Conservation (phyloP, 2,888 invertebrate species). For the Plusia festucae region DNA sequence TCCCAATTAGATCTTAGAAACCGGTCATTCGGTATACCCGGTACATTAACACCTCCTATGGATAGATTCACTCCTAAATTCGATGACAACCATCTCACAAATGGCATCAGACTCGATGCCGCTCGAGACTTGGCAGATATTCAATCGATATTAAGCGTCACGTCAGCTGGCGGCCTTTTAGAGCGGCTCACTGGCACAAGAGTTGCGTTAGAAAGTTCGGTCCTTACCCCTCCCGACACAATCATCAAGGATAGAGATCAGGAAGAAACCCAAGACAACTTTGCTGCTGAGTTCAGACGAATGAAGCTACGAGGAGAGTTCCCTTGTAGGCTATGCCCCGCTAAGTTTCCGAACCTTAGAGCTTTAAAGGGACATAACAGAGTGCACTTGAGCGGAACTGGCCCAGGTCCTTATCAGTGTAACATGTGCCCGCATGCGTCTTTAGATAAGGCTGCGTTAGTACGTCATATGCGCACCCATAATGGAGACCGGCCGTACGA, state of each 20-base stretch:
- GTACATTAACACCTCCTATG: conserved; percentile 82
- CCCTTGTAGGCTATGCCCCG: conserved; percentile 96
- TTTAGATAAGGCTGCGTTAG: conserved; percentile 96
- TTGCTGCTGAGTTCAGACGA: conserved; percentile 95
- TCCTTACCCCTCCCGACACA: conserved; percentile 84
- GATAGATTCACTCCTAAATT: conserved; percentile 82
- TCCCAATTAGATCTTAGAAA: conserved; percentile 94
- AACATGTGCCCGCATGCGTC: conserved; percentile 97
- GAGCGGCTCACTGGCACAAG: conserved; percentile 89
- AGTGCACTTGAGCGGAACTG: conserved; percentile 94
- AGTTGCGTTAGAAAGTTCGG: conserved; percentile 80
- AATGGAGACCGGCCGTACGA: conserved; percentile 98
- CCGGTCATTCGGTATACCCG: conserved; percentile 89
- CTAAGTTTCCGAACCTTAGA: conserved; percentile 96
- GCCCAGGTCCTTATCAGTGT: conserved; percentile 95
- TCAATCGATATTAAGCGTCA: conserved; percentile 94
- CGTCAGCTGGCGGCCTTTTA: conserved; percentile 91
- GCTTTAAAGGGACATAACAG: conserved; percentile 97
- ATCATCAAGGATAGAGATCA: conserved; percentile 80
- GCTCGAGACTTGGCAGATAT: conserved; percentile 95
- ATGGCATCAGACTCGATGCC: conserved; percentile 86
- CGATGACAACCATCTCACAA: conserved; percentile 78
- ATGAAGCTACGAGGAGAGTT: conserved; percentile 97
- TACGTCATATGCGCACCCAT: conserved; percentile 97
- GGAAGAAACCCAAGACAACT: conserved; percentile 94